Percentiles rank a stretch among this genome's conserved stretches.
Evolutionary conservation across 1,140 invertebrate species (phyloP).

Genomic region (Pseudomyrmex flavicornis): DNA sequence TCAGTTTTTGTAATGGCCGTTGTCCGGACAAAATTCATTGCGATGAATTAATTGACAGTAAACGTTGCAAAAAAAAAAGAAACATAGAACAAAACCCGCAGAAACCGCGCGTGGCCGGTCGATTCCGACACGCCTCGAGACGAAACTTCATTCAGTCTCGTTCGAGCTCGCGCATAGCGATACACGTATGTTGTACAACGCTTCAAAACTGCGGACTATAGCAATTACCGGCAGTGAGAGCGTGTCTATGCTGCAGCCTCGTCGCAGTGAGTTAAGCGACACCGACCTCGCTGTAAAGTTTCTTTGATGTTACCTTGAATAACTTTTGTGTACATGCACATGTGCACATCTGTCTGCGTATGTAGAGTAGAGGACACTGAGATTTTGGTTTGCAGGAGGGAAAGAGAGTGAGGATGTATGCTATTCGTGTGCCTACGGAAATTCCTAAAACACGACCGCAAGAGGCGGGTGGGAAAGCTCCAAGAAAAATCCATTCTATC

Average conservation of each 20-base stretch:
- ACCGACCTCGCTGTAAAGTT: conserved; percentile 68
- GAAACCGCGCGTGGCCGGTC: conserved; percentile 29
- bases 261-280: conserved; percentile 69
- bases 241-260: conserved; percentile 54
- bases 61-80: conserved; percentile 4
- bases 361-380: neutral
- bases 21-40: conserved; percentile 13
- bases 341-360: neutral
- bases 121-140: conserved; percentile 44
- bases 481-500: conserved; percentile 49
- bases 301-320: conserved; percentile 67
- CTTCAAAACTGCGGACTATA: conserved; percentile 58
- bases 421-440: conserved; percentile 41
- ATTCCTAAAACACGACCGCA: conserved; percentile 52
- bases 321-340: conserved; percentile 19
- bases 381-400: conserved; percentile 4
- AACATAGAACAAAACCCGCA: neutral
- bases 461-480: conserved; percentile 36
- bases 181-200: conserved; percentile 34
- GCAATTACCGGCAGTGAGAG: conserved; percentile 59
- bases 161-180: conserved; percentile 49
- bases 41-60: conserved; percentile 42
- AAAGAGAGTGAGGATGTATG: neutral
- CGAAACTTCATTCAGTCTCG: conserved; percentile 63
- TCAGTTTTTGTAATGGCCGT: neutral